These are phyloP conservation scores for Drosophila cardini DNA, from an alignment of 1,140 invertebrate species.

Conservation along the genomic window DNA sequence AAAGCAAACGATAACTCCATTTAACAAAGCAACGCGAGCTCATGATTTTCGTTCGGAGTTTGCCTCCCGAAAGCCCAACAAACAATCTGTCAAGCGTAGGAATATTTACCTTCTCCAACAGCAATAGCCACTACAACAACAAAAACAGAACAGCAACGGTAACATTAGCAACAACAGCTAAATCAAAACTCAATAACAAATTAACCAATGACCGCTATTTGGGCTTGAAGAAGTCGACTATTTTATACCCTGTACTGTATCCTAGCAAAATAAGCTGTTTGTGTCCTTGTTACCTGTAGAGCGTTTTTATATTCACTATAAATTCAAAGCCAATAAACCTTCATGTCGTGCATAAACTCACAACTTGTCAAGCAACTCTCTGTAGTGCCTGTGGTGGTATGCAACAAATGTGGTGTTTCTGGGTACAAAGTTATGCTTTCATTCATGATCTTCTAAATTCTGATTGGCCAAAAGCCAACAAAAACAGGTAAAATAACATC, in stretches of 20 bases:
- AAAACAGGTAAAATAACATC: conserved; percentile 6
- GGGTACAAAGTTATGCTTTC: conserved; percentile 40
- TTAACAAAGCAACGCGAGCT: conserved; percentile 30
- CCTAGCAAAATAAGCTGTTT: too few relatives aligned
- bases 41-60: background rate
- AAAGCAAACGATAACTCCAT: conserved; percentile 58
- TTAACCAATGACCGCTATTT: background rate
- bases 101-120: conserved; percentile 55
- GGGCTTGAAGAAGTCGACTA: background rate
- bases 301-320: too few relatives aligned
- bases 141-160: too few relatives aligned
- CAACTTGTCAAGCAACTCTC: background rate
- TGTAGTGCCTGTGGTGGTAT: background rate
- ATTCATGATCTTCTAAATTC: background rate
- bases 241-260: background rate
- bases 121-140: conserved; percentile 52
- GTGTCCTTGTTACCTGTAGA: too few relatives aligned
- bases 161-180: conserved; percentile 31
- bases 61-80: background rate
- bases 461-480: conserved; percentile 1
- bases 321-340: too few relatives aligned
- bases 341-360: conserved; percentile 7
- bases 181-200: conserved; percentile 61
- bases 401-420: conserved; percentile 11
- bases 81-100: conserved; percentile 35